Conservation (phyloP, 2,888 invertebrate genomes). For the Orchesella flavescens region DNA sequence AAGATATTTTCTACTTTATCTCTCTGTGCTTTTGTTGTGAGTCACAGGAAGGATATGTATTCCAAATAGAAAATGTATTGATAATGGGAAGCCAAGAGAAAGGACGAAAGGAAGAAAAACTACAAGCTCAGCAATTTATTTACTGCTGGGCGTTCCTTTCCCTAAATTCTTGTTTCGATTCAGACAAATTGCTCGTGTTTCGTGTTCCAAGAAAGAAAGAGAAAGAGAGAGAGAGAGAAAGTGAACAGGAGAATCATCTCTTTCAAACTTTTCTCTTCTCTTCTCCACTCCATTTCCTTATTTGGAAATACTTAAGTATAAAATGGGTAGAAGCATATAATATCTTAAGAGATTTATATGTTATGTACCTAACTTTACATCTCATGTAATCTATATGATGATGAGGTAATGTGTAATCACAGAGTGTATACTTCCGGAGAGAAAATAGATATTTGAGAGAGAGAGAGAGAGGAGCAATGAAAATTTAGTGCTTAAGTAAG, state of each 20-base stretch:
- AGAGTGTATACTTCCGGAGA: conserved; percentile 6
- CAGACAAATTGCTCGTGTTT: conserved; percentile 44
- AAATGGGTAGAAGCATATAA: too few relatives aligned
- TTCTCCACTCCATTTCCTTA: background rate
- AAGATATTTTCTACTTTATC: background rate
- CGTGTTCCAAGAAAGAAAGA: conserved; percentile 1
- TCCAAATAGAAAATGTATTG: background rate
- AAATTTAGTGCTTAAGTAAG: conserved; percentile 21
- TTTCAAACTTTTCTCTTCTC: background rate
- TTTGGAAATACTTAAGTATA: background rate
- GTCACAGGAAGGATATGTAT: background rate
- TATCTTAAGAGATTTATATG: too few relatives aligned
- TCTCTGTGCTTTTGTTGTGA: background rate
- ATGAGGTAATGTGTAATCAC: conserved; percentile 7
- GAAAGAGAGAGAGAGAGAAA: background rate
- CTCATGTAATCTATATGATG: background rate
- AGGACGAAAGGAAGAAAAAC: conserved; percentile 16
- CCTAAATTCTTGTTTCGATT: conserved; percentile 38
- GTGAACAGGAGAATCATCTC: background rate
- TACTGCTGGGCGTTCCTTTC: conserved; percentile 13
- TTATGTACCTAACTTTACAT: background rate
- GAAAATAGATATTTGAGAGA: background rate
- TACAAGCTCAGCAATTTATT: conserved; percentile 39
- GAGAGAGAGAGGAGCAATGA: conserved; percentile 9
- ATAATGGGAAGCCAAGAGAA: background rate